Percentiles rank a stretch among this genome's conserved stretches.
Evolutionary conservation across 2,888 invertebrate species (phyloP).

Genomic region (Nephrocerus scutellatus): DNA sequence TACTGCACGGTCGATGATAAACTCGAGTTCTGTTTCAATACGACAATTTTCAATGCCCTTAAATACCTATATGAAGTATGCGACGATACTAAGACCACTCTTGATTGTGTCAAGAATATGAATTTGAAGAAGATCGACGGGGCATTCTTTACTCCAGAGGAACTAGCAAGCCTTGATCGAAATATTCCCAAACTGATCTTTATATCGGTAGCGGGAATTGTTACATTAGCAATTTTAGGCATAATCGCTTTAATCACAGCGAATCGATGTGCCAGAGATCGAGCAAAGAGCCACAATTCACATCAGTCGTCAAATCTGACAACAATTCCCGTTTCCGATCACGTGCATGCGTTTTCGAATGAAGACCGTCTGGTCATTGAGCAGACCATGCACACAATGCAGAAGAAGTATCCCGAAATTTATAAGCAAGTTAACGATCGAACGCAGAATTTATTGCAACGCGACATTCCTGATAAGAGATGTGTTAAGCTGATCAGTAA

Average conservation of each 20-base stretch:
- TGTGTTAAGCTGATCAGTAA: constrained; percentile 33
- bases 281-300: constrained; percentile 4
- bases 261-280: constrained; percentile 15
- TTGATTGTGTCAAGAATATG: constrained; percentile 35
- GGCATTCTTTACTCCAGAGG: constrained; percentile 35
- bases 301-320: constrained; percentile 3
- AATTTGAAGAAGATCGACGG: constrained; percentile 33
- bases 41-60: constrained; percentile 34
- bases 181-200: constrained; percentile 23
- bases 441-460: constrained; percentile 29
- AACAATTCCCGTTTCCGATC: constrained; percentile 13
- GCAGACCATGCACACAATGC: constrained; percentile 31
- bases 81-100: constrained; percentile 28
- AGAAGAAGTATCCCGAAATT: constrained; percentile 35
- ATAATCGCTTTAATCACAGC: constrained; percentile 20
- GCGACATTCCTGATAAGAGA: constrained; percentile 31
- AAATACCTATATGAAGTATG: constrained; percentile 42
- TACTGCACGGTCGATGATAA: constrained; percentile 36
- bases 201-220: constrained; percentile 18
- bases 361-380: constrained; percentile 34
- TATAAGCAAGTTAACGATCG: constrained; percentile 31
- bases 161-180: constrained; percentile 26
- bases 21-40: constrained; percentile 38
- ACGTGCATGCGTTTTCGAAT: constrained; percentile 31
- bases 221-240: constrained; percentile 16